Base-by-base conservation (phyloP, 2,888 invertebrate species). In the Polymixis lichenea region DNA sequence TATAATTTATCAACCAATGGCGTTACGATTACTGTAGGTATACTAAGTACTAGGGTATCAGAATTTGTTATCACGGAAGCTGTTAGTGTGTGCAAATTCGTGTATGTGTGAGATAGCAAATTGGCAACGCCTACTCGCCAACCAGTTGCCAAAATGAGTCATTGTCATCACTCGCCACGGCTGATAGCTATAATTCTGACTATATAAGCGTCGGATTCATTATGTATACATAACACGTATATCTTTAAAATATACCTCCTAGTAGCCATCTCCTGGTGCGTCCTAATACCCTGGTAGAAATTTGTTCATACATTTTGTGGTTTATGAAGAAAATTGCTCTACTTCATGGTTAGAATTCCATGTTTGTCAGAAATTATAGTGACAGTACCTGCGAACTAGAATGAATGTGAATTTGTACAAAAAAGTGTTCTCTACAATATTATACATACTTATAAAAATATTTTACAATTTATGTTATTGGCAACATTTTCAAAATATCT, bases 91-190 rank as follows among this genome's bases (percentile, higher is more conserved):
- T 91, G 92, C 90, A 88, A 91, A 92, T 87, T 89, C 85, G 81
- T 89, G 82, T 84, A 80, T 80, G 72, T 85, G 83, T 87, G 85
- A 84, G 85, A 93, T 93, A 93, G 90, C 89, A 89, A 93, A 94
- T 92, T 90, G 93, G 93, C 90, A 89, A 93, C 96, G 95, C 96
- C 96, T 93, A 88, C 93, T 91, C 89, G 90, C 91, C 89, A 89
- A 93, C 93, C 91, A 91, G 92, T 94, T 94, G 95, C 95, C 94
- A 95, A 95, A 95, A 95, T 94, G 93, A 94, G 88, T 95, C 93
- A 95, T 88, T 88, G 83, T 86, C 89, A 89, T 88, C 87, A 85
- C 77, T 84, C 85, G 87, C 77, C 87, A 88, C 87, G 78, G 72
- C 77, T 82, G 76, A 80, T 87, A 81, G 77, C 78, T 78, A 80